Conservation (phyloP, 2,888 invertebrate species). For the Protonemura montana region DNA sequence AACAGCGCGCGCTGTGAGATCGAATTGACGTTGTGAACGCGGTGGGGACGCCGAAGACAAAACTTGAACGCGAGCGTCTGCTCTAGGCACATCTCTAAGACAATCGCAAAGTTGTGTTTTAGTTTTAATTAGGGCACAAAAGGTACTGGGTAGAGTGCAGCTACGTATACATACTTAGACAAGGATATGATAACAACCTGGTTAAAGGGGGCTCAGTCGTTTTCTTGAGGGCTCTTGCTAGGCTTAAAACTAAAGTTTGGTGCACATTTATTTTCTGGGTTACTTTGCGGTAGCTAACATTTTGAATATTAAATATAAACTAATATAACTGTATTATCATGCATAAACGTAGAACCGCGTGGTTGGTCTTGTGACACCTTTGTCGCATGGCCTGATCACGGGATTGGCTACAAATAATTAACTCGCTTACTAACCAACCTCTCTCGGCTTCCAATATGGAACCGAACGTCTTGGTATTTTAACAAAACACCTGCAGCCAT, state of each 20-base stretch:
- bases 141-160: neutral
- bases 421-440: conserved; percentile 8
- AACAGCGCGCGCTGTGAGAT: neutral
- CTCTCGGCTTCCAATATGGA: neutral
- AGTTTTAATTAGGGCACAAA: neutral
- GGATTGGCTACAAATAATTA: neutral
- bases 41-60: neutral
- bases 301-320: neutral
- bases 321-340: neutral
- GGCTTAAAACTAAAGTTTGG: neutral
- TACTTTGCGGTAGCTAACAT: neutral
- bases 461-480: neutral
- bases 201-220: neutral
- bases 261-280: neutral
- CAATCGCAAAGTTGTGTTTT: neutral
- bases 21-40: neutral
- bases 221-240: neutral
- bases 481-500: neutral
- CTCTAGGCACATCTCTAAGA: neutral
- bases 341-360: neutral
- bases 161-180: neutral
- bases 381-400: neutral
- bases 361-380: neutral
- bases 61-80: neutral
- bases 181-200: neutral